Conservation (phyloP, 2,797 vertebrate genomes). For the Propithecus perrieri region DNA sequence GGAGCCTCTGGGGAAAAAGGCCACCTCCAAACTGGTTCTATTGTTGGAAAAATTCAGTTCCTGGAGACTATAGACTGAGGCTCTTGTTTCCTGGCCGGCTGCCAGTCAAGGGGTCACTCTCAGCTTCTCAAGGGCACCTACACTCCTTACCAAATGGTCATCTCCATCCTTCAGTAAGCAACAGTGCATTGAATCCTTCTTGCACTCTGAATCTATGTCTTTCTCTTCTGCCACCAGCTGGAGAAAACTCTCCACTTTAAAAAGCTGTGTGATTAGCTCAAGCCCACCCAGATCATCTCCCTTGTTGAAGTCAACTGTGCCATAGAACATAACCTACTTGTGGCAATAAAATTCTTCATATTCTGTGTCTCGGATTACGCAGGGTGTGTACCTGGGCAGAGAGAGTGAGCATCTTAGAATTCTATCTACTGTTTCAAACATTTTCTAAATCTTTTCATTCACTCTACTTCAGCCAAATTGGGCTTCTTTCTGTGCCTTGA, state of each 20-base stretch:
- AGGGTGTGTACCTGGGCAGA: rapidly evolving
- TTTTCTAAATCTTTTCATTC: neutral
- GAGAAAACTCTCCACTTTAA: neutral
- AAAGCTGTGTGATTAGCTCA: neutral
- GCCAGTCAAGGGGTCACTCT: neutral
- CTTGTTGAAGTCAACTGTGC: neutral
- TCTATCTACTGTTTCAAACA: neutral
- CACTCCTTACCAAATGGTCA: neutral
- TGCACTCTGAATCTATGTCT: neutral
- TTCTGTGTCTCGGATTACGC: neutral
- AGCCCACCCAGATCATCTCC: neutral
- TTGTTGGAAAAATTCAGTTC: neutral
- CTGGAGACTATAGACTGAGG: neutral
- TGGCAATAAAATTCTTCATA: neutral
- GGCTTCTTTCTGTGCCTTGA: neutral
- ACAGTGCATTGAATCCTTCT: neutral
- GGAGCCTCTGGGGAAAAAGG: neutral
- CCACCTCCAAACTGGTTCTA: neutral
- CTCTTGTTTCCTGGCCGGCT: neutral
- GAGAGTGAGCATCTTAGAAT: neutral
- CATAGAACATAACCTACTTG: neutral
- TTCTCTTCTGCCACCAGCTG: neutral
- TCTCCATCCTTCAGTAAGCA: neutral
- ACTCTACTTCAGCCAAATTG: neutral
- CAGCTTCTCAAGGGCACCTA: rapidly evolving